Evolutionary conservation across 2,888 invertebrate genomes (phyloP).

Genomic region (Clivina fossor): DNA sequence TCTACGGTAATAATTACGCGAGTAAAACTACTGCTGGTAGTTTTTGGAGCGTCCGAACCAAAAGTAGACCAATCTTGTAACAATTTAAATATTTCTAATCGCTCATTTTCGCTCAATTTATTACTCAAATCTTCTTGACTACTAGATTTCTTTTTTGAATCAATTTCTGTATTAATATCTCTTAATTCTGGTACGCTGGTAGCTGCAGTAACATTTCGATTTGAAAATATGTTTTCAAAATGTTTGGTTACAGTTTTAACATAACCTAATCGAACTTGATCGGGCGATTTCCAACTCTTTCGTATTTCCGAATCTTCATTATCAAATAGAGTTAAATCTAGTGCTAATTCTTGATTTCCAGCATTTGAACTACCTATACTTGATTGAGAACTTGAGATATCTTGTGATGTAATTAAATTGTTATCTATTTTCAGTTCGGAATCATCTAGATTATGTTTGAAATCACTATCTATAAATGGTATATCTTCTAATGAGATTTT

Average conservation of each 20-base stretch:
- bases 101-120: slow-evolving; percentile 51
- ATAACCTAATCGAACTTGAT: slow-evolving; percentile 66
- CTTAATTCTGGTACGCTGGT: slow-evolving; percentile 48
- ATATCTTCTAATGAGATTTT: slow-evolving; percentile 46
- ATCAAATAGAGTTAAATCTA: slow-evolving; percentile 51
- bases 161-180: slow-evolving; percentile 37
- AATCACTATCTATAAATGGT: slow-evolving; percentile 46
- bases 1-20: slow-evolving; percentile 13
- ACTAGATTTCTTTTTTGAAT: slow-evolving; percentile 33
- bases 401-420: slow-evolving; percentile 47
- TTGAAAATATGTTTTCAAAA: slow-evolving; percentile 58
- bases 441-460: slow-evolving; percentile 37
- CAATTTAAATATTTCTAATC: slow-evolving; percentile 51
- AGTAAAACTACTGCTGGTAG: no score
- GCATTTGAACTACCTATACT: slow-evolving; percentile 48
- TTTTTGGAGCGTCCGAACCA: slow-evolving; percentile 48
- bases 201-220: slow-evolving; percentile 42
- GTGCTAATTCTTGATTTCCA: slow-evolving; percentile 49
- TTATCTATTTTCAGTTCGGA: slow-evolving; percentile 38
- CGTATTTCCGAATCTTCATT: slow-evolving; percentile 45
- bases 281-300: slow-evolving; percentile 71
- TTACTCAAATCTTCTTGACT: slow-evolving; percentile 36
- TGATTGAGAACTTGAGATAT: slow-evolving; percentile 52
- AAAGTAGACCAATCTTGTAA: slow-evolving; percentile 52
- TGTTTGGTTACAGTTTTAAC: slow-evolving; percentile 72